A percentile compares a stretch with the other conserved stretches of the same genome.
Conservation (phyloP, 2,113 vertebrate genomes). For the Perca flavescens region DNA sequence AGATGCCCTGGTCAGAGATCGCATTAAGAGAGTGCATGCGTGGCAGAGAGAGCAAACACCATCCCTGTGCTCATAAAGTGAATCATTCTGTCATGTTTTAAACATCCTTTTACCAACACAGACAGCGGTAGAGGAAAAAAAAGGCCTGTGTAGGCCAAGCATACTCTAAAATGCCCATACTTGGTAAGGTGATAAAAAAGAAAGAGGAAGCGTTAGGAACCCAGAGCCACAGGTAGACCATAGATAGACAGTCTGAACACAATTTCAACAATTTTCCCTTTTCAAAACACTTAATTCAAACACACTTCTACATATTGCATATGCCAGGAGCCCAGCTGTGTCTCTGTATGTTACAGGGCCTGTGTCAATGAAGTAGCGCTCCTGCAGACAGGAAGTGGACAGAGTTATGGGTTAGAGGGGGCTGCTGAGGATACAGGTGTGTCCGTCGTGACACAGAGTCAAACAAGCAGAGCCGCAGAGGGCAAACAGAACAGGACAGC, state of each 20-base stretch:
- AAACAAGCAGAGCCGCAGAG: constrained; percentile 29
- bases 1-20: constrained; percentile 77
- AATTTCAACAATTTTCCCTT: not conserved
- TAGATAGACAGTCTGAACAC: not conserved
- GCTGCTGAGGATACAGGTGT: constrained; percentile 84
- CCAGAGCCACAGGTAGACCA: not conserved
- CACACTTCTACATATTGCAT: not conserved
- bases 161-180: not conserved
- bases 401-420: constrained; percentile 17
- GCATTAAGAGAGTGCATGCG: constrained; percentile 52
- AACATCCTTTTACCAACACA: constrained; percentile 16
- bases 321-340: constrained; percentile 4
- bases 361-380: constrained; percentile 3
- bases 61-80: constrained; percentile 25
- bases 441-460: constrained; percentile 79
- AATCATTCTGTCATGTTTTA: constrained; percentile 34
- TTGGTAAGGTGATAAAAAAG: not conserved
- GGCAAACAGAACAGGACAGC: constrained; percentile 53
- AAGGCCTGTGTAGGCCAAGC: not conserved
- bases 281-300: not conserved
- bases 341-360: not conserved
- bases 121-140: not conserved
- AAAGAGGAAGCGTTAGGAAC: not conserved
- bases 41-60: constrained; percentile 46
- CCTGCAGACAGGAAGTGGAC: constrained; percentile 54